Percentiles rank a stretch among this genome's conserved stretches.
These are phyloP conservation scores for Holothuria scabra DNA, from an alignment of 53 echinoderm and acorn worm genomes.

Conservation along the genomic window DNA sequence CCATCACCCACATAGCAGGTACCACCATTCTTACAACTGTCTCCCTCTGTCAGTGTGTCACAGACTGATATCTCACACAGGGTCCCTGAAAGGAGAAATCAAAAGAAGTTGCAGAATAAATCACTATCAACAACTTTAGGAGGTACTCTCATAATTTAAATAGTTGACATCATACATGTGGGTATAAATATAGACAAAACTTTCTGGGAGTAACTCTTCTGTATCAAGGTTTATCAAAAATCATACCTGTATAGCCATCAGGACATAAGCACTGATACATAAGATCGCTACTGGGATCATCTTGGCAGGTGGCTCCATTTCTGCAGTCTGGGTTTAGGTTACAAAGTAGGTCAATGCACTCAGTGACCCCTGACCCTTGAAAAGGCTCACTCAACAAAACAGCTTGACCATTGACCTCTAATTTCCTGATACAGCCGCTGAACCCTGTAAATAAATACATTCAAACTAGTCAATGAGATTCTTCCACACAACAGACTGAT, in stretches of 20 bases:
- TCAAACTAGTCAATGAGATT: no score
- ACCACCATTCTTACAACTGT: conserved; percentile 86
- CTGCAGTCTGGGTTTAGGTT: conserved; percentile 74
- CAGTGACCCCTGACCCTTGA: conserved; percentile 58
- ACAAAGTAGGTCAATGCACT: conserved; percentile 77
- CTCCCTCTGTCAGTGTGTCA: conserved; percentile 55
- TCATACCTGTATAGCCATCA: conserved; percentile 77
- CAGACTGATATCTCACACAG: conserved; percentile 76
- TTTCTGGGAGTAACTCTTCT: no score
- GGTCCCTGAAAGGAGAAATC: conserved; percentile 54
- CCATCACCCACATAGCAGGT: conserved; percentile 69
- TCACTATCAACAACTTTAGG: no score
- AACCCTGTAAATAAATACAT: conserved; percentile 61
- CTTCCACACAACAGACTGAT: neutral
- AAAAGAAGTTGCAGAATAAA: neutral
- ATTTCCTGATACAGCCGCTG: conserved; percentile 74
- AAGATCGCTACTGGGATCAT: conserved; percentile 36
- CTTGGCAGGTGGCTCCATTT: conserved; percentile 75
- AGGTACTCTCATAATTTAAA: no score
- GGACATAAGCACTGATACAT: conserved; percentile 82
- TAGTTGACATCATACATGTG: no score
- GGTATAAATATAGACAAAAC: no score
- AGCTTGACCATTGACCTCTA: conserved; percentile 52
- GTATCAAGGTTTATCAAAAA: no score
- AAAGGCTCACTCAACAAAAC: conserved; percentile 58